These are phyloP conservation scores for Crypturellus undulatus DNA, from an alignment of 2,113 vertebrate genomes.

Conservation along the genomic window DNA sequence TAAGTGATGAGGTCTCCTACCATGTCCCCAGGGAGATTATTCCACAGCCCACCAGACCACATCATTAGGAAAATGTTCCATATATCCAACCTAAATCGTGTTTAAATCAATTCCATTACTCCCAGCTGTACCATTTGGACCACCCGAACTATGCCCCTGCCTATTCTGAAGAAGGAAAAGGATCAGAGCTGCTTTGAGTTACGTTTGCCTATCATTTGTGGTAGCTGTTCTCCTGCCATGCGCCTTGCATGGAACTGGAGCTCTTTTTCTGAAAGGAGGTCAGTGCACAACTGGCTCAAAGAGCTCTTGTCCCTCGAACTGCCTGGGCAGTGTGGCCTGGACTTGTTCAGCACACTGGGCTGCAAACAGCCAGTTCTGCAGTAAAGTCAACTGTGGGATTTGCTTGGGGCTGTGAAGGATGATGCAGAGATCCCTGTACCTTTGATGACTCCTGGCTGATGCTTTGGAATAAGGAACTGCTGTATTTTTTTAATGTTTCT, in stretches of 20 bases:
- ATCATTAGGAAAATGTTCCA: slow-evolving; percentile 45
- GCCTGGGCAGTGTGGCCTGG: neutral
- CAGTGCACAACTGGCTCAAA: slow-evolving; percentile 49
- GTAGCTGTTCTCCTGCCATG: slow-evolving; percentile 62
- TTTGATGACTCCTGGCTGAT: slow-evolving; percentile 56
- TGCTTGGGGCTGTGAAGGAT: slow-evolving; percentile 5
- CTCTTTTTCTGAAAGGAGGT: slow-evolving; percentile 47
- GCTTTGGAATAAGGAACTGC: slow-evolving; percentile 36
- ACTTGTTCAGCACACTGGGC: neutral
- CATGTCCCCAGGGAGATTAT: slow-evolving; percentile 48
- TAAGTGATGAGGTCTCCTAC: slow-evolving; percentile 67
- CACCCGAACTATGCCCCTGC: slow-evolving; percentile 50
- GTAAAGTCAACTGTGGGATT: slow-evolving; percentile 37
- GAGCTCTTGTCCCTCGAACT: neutral
- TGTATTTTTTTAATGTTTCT: slow-evolving; percentile 24
- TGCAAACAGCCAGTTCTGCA: slow-evolving; percentile 16
- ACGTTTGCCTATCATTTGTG: slow-evolving; percentile 58
- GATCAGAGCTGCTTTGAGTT: slow-evolving; percentile 59
- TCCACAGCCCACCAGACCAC: slow-evolving; percentile 60
- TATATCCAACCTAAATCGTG: slow-evolving; percentile 58
- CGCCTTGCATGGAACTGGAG: neutral
- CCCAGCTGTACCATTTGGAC: slow-evolving; percentile 66
- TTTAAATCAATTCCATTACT: slow-evolving; percentile 65
- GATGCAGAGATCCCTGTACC: slow-evolving; percentile 54
- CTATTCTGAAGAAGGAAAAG: slow-evolving; percentile 15